Evolutionary conservation across 64 coral and sea anemone species (phyloP).

Genomic region (Hydrozoanthus tunicans): DNA sequence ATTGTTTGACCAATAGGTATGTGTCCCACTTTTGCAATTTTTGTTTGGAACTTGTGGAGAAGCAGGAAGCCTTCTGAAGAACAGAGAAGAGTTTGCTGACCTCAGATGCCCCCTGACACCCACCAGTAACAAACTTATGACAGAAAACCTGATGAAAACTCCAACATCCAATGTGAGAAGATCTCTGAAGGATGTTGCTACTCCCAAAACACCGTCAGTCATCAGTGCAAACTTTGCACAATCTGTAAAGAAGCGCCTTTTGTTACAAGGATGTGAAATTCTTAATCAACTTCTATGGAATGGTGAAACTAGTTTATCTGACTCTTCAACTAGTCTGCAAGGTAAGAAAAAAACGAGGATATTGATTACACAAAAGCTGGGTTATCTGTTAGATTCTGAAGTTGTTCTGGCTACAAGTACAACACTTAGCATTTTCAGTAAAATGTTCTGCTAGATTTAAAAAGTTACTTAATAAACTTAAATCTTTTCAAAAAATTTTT

Average conservation of each 20-base stretch:
- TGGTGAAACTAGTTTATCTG: slow-evolving; percentile 10
- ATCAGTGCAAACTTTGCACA: slow-evolving; percentile 88
- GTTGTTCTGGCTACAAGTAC: background rate
- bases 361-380: background rate
- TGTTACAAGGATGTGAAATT: slow-evolving; percentile 78
- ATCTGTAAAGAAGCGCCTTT: slow-evolving; percentile 60
- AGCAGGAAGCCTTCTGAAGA: slow-evolving; percentile 72
- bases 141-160: slow-evolving; percentile 67
- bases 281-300: slow-evolving; percentile 54
- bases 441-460: no score
- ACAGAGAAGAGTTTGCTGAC: slow-evolving; percentile 72
- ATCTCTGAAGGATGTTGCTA: slow-evolving; percentile 92
- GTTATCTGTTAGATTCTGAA: background rate
- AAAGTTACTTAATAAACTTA: no score
- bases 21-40: slow-evolving; percentile 90
- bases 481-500: no score
- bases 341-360: background rate
- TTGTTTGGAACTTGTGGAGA: slow-evolving; percentile 81
- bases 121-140: slow-evolving; percentile 73
- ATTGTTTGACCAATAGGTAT: slow-evolving; percentile 54
- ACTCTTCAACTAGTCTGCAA: background rate
- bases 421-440: no score
- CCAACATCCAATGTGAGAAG: slow-evolving; percentile 82
- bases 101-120: slow-evolving; percentile 91
- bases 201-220: slow-evolving; percentile 84